Base-by-base conservation (phyloP, 2,113 vertebrate species). In the Speoplatyrhinus poulsoni region DNA sequence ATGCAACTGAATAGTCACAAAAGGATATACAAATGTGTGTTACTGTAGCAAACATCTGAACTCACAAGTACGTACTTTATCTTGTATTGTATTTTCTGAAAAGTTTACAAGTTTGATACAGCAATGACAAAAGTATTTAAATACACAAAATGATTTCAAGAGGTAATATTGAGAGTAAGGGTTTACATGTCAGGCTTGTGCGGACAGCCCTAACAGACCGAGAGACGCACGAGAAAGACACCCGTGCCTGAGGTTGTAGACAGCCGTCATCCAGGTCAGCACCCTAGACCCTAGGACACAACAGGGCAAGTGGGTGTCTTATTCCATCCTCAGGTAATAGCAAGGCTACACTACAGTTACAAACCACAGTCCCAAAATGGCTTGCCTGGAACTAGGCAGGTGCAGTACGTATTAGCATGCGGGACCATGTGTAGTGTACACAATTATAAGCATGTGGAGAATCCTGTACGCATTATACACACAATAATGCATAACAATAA, bases 261-360 rank as follows among this genome's bases (percentile, higher is more conserved):
- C 4, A 1, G 19, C 19, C 19, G 19, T 26, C 19, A 12, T 56
- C 17, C 8, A 15, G 52, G 48, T 76, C 60, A 64, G 46, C 56
- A 63, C 74, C 19, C 15, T 62, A 46, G 41, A 56, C 3, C 1
- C 41, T 0, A 0, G 46, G 63, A 59, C 36, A 49, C 64, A 41
- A 49, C 16, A 63, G 57, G 1, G n/a, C 19, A 48, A 62, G 26
- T 56, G 8, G 1, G 55, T 65, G 61, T 83, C 69, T 60, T 72
- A 71, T 87, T 84, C 52, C 75, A 75, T 77, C 74, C 61, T 50
- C 46, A 60, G 70, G 54, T 61, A 59, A 72, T 58, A n/a, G 67
- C 61, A 17, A 4, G 67, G 69, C 59, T 86, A 65, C 36, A 65
- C 59, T 86, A 65, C 36, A 65, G 81, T 85, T 85, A 83, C 79